phyloP scores from a whole-genome alignment of 2,113 vertebrate species.

The Brienomyrus brachyistius region DNA sequence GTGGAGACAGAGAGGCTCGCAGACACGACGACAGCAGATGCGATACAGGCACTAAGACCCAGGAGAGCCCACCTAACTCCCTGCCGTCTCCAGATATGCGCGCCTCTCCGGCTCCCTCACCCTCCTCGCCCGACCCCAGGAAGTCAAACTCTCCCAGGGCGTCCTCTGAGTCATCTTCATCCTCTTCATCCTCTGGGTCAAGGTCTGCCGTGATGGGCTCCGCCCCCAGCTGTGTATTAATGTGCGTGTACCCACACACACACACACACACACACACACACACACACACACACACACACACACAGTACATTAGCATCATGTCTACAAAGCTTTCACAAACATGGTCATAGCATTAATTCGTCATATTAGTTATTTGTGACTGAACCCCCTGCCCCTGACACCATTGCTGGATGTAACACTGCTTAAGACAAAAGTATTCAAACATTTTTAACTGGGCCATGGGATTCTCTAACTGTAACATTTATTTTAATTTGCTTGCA shows the following conservation, averaged over 20 bases:
- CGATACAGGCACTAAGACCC: background rate
- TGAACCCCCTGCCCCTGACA: background rate
- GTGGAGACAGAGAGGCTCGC: constrained; percentile 7
- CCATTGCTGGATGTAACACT: background rate
- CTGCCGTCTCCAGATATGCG: constrained; percentile 69
- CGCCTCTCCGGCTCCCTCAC: constrained; percentile 71
- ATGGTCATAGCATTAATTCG: background rate
- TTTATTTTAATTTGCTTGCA: background rate
- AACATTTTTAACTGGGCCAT: background rate
- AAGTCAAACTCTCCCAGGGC: constrained; percentile 85
- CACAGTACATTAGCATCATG: background rate
- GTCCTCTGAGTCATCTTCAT: constrained; percentile 82
- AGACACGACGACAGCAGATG: background rate
- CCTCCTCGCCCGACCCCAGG: constrained; percentile 79
- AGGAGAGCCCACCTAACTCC: constrained; percentile 69
- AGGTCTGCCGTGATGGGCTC: constrained; percentile 73
- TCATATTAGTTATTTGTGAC: background rate
- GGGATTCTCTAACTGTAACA: background rate
- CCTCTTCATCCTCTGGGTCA: constrained; percentile 79
- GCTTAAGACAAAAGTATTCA: background rate
- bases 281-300: constrained; percentile 8
- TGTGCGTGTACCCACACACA: background rate
- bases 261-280: background rate
- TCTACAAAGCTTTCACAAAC: background rate
- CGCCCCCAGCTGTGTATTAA: constrained; percentile 54